These are phyloP conservation scores for Sphenodon punctatus DNA, from an alignment of 2,797 vertebrate species.

Conservation along the genomic window DNA sequence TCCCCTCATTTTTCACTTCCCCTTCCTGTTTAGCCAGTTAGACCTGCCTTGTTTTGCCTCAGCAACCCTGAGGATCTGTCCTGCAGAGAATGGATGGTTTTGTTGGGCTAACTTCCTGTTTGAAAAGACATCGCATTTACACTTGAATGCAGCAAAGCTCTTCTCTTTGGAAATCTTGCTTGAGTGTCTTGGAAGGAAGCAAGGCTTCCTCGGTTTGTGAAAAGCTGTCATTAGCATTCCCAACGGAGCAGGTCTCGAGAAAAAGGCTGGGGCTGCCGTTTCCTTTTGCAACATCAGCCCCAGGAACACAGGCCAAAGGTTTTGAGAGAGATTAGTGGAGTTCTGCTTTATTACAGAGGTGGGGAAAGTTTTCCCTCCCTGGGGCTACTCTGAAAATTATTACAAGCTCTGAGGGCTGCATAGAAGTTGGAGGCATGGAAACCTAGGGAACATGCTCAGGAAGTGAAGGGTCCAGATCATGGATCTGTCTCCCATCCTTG, in stretches of 20 bases:
- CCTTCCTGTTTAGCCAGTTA: conserved; percentile 52
- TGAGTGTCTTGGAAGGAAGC: conserved; percentile 65
- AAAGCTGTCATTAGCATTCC: conserved; percentile 58
- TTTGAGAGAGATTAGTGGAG: conserved; percentile 9
- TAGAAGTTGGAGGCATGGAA: too few species aligned
- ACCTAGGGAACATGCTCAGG: too few species aligned
- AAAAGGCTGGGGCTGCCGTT: conserved; percentile 25
- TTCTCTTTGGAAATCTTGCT: conserved; percentile 57
- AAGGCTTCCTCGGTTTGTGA: conserved; percentile 54
- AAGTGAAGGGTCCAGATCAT: too few species aligned
- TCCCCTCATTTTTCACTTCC: conserved; percentile 23
- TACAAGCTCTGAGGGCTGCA: too few species aligned
- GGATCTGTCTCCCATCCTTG: too few species aligned
- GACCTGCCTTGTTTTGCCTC: conserved; percentile 27
- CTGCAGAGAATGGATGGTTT: conserved; percentile 46
- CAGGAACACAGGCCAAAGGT: conserved; percentile 11
- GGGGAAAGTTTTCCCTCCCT: too few species aligned
- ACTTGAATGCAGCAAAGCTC: conserved; percentile 63
- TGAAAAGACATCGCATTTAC: conserved; percentile 61
- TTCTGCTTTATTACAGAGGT: too few species aligned
- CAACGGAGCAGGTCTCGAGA: conserved; percentile 45
- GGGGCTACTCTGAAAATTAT: too few species aligned
- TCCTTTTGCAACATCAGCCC: conserved; percentile 38
- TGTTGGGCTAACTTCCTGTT: conserved; percentile 64
- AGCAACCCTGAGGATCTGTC: conserved; percentile 22